Conservation (phyloP, 2,797 vertebrate genomes). For the Coluber constrictor region DNA sequence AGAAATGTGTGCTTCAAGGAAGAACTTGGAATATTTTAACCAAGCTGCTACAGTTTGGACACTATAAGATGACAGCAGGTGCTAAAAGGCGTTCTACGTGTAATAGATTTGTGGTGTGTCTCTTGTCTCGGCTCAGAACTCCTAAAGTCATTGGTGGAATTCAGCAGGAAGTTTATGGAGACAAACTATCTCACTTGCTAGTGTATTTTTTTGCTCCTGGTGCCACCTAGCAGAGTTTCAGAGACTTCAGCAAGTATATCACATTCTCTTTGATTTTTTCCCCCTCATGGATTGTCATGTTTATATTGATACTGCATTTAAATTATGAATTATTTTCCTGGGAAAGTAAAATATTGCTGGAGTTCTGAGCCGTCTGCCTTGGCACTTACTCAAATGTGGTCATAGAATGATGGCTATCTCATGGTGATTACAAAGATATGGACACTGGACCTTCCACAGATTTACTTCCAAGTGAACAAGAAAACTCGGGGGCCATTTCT, state of each 20-base stretch:
- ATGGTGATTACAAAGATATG: not conserved
- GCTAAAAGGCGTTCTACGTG: not conserved
- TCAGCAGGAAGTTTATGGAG: not conserved
- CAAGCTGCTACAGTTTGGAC: not conserved
- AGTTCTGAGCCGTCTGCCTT: not conserved
- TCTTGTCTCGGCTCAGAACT: not conserved
- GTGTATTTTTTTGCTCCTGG: not conserved
- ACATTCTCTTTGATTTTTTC: not conserved
- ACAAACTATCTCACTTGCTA: not conserved
- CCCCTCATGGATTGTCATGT: not conserved
- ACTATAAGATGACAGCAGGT: not conserved
- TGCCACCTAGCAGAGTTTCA: constrained; percentile 10
- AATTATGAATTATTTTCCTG: constrained; percentile 43
- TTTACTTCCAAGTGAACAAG: constrained; percentile 5
- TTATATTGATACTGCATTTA: not conserved
- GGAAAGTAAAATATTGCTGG: not conserved
- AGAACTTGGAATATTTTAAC: not conserved
- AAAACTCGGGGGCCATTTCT: constrained; percentile 2
- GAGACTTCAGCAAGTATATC: not conserved
- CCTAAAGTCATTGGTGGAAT: not conserved
- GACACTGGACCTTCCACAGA: constrained; percentile 25
- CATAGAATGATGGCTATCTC: not conserved
- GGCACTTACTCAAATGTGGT: constrained; percentile 16
- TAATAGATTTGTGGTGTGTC: not conserved
- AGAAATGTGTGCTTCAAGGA: not conserved